Base-by-base conservation (phyloP, 2,888 invertebrate genomes). In the Amiota mariae region DNA sequence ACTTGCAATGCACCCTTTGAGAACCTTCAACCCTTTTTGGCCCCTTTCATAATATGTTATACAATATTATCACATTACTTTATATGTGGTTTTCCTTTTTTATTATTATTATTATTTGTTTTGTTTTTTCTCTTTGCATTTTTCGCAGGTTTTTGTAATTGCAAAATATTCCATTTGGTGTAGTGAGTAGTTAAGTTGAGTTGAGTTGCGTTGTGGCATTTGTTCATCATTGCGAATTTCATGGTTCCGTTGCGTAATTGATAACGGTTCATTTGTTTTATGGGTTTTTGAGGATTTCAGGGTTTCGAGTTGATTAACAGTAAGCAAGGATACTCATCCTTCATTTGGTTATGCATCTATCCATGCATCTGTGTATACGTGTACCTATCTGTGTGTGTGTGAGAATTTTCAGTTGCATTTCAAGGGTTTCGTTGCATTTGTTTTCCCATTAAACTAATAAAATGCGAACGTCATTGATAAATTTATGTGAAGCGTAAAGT, bases 201-300 rank as follows among this genome's bases (percentile, higher is more conserved):
- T 18, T 36, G 36, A 2, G 36, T 6, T 36, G 36, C 59, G 63
- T 63, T 78, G 78, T 79, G 36, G 36, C 36, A 36, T 36, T 36
- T 36, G 36, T 36, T 36, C 36, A 36, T 36, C 36, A 36, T 36
- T 36, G 80, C 80, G 77, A 79, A 79, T 84, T 81, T 79, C 78
- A 81, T 80, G 85, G 78, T 77, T 72, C 80, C 82, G 82, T 79
- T 82, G 74, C 75, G 73, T 81, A 83, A 87, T 85, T 84, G 86
- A 86, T 86, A 85, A 84, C 81, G 85, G 86, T 81, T 84, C 81
- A 80, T 81, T 84, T 80, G 77, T 74, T 72, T 75, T 71, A 63
- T 67, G 80, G 80, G 80, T 76, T 49, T 76, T 79, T 66, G 75
- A 70, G 75, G 77, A 79, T 78, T 78, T 78, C 70, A 15, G 56